A percentile compares a stretch with the other conserved stretches of the same genome.
Evolutionary conservation across 2,113 vertebrate species (phyloP).

Genomic region (Rana temporaria): DNA sequence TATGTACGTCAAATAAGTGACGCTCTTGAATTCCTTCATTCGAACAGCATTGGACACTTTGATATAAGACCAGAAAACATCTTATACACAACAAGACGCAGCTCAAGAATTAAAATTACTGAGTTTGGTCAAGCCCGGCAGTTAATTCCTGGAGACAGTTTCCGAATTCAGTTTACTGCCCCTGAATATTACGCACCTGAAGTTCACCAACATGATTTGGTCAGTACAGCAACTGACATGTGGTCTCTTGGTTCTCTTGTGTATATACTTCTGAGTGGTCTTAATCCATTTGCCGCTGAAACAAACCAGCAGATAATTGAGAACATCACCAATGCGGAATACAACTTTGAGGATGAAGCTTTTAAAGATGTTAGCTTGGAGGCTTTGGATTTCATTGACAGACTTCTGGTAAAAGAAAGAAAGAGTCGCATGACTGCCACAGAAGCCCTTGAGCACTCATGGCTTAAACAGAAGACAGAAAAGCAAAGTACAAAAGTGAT

Average conservation of each 20-base stretch:
- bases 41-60: constrained; percentile 89
- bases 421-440: constrained; percentile 93
- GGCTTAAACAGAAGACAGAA: constrained; percentile 86
- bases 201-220: constrained; percentile 94
- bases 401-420: constrained; percentile 92
- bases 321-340: constrained; percentile 93
- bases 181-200: constrained; percentile 94
- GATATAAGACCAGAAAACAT: constrained; percentile 97
- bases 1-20: constrained; percentile 91
- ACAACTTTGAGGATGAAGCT: constrained; percentile 93
- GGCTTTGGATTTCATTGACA: constrained; percentile 93
- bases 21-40: constrained; percentile 90
- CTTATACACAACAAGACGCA: constrained; percentile 90
- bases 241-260: constrained; percentile 93
- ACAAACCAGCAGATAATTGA: constrained; percentile 97
- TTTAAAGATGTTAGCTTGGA: constrained; percentile 89
- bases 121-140: constrained; percentile 93
- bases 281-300: constrained; percentile 95
- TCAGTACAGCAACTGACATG: constrained; percentile 95
- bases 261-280: constrained; percentile 91
- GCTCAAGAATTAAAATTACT: constrained; percentile 89
- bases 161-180: constrained; percentile 90
- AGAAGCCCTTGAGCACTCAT: constrained; percentile 89
- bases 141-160: constrained; percentile 91
- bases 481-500: constrained; percentile 86